A percentile compares a stretch with the other conserved stretches of the same genome.
Conservation (phyloP, 2,797 vertebrate genomes). For the Anableps anableps region DNA sequence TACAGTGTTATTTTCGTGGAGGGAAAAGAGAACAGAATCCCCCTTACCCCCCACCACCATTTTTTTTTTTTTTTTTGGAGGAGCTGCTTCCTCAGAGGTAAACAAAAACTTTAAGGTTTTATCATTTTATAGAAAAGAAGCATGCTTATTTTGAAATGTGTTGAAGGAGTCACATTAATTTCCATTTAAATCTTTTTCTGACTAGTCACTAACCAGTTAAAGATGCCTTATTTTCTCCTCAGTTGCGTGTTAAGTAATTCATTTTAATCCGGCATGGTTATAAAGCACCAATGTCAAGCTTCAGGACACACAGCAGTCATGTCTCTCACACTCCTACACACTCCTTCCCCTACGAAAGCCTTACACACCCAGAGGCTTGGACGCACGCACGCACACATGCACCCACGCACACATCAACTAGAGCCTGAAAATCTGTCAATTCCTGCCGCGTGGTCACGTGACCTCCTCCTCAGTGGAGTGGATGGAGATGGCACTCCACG, state of each 20-base stretch:
- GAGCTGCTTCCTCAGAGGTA: too few species aligned
- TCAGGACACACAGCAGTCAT: conserved; percentile 66
- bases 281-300: conserved; percentile 78
- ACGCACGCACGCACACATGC: conserved; percentile 24
- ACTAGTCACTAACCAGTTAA: not conserved
- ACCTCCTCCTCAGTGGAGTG: conserved; percentile 93
- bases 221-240: conserved; percentile 18
- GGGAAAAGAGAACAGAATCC: not conserved
- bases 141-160: not conserved
- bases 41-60: too few species aligned
- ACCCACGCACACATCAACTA: conserved; percentile 16
- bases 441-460: conserved; percentile 94
- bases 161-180: not conserved
- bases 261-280: conserved; percentile 53
- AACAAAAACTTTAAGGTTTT: not conserved
- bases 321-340: conserved; percentile 50
- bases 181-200: not conserved
- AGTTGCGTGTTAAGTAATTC: conserved; percentile 62
- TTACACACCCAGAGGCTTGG: conserved; percentile 22
- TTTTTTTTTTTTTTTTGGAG: not conserved
- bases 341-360: conserved; percentile 25
- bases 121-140: not conserved
- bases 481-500: conserved; percentile 98
- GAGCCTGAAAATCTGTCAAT: conserved; percentile 89
- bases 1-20: conserved; percentile 13